Percentiles rank a stretch among this genome's conserved stretches.
Conservation (phyloP, 2,888 invertebrate species). For the Mesoligia furuncula region DNA sequence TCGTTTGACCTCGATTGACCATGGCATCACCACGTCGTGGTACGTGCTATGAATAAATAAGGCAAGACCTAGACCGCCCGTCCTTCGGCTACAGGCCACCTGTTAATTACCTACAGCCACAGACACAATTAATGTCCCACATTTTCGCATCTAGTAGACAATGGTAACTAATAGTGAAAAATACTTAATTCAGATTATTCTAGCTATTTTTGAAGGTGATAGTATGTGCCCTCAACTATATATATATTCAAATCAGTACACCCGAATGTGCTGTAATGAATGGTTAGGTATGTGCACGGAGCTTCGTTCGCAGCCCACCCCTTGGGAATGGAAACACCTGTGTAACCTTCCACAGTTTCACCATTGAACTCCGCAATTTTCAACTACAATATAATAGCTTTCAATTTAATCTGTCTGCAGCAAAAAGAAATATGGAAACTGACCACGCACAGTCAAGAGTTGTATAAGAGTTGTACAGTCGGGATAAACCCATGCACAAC, state of each 20-base stretch:
- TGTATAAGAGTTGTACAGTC: background rate
- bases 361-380: slow-evolving; percentile 4
- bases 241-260: slow-evolving; percentile 11
- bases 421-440: background rate
- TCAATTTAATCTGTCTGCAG: background rate
- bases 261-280: slow-evolving; percentile 5
- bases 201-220: background rate
- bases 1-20: background rate
- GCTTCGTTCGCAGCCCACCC: slow-evolving; percentile 51
- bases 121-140: too few species aligned
- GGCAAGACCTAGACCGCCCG: slow-evolving; percentile 1
- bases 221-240: background rate
- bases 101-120: background rate
- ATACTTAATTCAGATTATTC: too few species aligned
- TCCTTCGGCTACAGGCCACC: background rate
- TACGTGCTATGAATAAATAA: slow-evolving; percentile 19
- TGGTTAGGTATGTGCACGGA: background rate
- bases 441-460: background rate
- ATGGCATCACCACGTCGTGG: slow-evolving; percentile 5
- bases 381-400: background rate
- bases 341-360: slow-evolving; percentile 7
- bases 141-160: background rate
- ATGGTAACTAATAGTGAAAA: too few species aligned
- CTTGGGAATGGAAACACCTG: slow-evolving; percentile 77
- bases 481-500: background rate